phyloP scores from a whole-genome alignment of 37 sponge, comb jelly and placozoan species.

The Cladorhizidae sp. region DNA sequence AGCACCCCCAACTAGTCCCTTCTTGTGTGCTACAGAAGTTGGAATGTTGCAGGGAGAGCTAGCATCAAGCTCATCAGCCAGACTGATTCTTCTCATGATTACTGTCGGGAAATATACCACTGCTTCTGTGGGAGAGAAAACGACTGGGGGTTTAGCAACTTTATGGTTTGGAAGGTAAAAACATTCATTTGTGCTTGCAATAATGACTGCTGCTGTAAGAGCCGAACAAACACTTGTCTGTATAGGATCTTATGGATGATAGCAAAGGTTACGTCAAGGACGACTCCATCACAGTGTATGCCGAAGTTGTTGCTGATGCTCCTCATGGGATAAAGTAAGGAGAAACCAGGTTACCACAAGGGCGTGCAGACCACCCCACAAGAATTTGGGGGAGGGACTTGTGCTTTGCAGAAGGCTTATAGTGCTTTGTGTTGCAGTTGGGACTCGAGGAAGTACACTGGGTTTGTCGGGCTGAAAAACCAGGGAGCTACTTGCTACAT shows the following conservation, averaged over 20 bases:
- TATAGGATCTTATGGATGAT: constrained; percentile 81
- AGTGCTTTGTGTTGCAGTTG: constrained; percentile 68
- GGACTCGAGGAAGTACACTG: constrained; percentile 97
- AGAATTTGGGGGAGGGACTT: too few relatives aligned
- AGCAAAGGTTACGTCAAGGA: constrained; percentile 81
- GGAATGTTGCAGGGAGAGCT: constrained; percentile 81
- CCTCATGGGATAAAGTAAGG: constrained; percentile 96
- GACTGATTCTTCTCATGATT: constrained; percentile 38
- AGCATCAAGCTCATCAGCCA: constrained; percentile 70
- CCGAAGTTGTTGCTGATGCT: constrained; percentile 89
- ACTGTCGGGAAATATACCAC: constrained; percentile 78
- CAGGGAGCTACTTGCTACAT: constrained; percentile 99
- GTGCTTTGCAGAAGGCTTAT: too few relatives aligned
- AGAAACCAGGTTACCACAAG: neutral
- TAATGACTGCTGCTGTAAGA: too few relatives aligned
- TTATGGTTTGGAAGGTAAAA: constrained; percentile 82
- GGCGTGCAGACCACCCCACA: too few relatives aligned
- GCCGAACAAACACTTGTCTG: neutral
- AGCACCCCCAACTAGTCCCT: too few relatives aligned
- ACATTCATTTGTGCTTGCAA: too few relatives aligned
- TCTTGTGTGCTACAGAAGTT: constrained; percentile 76
- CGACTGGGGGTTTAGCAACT: constrained; percentile 97
- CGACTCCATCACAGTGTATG: constrained; percentile 69
- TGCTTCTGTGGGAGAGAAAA: constrained; percentile 92
- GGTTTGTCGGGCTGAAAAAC: constrained; percentile 97